Base-by-base conservation (phyloP, 2,113 vertebrate genomes). In the Plestiodon gilberti region DNA sequence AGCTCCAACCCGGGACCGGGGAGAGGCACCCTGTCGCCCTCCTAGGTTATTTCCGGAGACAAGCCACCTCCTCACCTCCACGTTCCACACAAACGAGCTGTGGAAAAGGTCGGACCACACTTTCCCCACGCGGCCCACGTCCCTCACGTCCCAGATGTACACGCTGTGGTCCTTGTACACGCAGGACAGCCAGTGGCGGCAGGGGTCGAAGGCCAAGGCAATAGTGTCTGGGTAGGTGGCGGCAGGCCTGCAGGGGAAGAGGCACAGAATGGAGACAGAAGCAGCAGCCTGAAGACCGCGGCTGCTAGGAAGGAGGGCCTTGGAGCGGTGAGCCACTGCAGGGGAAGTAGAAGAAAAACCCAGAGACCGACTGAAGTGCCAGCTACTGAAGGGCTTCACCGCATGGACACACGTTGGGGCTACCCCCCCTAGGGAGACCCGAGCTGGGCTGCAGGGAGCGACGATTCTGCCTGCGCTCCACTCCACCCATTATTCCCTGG, bases 121-220 rank as follows among this genome's bases (percentile, higher is more conserved):
- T 89, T 96, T 98, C 61, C 79, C 48, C 1, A 94, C 92, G 55
- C 93, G 94, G 85, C 83, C 87, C 75, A 97, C 86, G 48, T 98
- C 96, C 11, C 28, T 89, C 3, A 98, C 94, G 1, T 99, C 97
- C 98, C 98, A 98, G 59, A 98, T 91, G 1, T 98, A 98, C 79
- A 99, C 73, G 22, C 98, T 99, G 93, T 98, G 98, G 91, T 99
- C 98, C 73, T 93, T 97, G 95, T 98, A 99, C 13, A 98, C 94
- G 0, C 98, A 98, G 61, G 96, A 97, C 48, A 99, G 96, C 83
- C 96, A 96, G 11, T 84, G 76, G 25, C 93, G 91, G 0, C 55
- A 2, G 3, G 96, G 88, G 85, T 98, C 97, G 48, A 97, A 98
- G 82, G 97, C 97, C 92, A 99, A 78, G 0, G 98, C 98, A 85